Base-by-base conservation (phyloP, 2,888 invertebrate species). In the Spialia ferax region DNA sequence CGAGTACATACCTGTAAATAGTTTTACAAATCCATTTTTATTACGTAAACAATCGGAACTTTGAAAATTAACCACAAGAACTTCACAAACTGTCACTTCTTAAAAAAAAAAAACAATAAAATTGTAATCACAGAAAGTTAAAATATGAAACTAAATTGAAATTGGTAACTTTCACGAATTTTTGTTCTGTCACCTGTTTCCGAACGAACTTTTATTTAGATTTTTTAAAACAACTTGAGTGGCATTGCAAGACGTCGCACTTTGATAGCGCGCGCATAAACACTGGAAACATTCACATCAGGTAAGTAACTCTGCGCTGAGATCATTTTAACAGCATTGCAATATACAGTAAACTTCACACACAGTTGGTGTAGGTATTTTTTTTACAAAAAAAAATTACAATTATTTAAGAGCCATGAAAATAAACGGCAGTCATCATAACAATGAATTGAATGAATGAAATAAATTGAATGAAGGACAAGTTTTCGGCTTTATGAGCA, bases 191-290 rank as follows among this genome's bases (percentile, higher is more conserved):
- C 15, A 15, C 11, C 1, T 38, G 52, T 65, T 65, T 59, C 59
- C n/a, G 59, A 59, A 59, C 38, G 50, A 6, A 54, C 13, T 50
- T 8, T 23, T 52, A n/a, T n/a, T n/a, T n/a, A n/a, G n/a, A n/a
- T 6, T 32, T 32, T 32, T 32, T 32, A 8, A 32, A 82, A 75
- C 85, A 81, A 77, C 80, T 79, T 62, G 69, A n/a, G n/a, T n/a
- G n/a, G n/a, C n/a, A n/a, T n/a, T n/a, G 61, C 73, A 54, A 71
- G 67, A 82, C 90, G 91, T 84, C 84, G 76, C 81, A 78, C 87
- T 79, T 76, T 76, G 79, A 48, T 85, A 80, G 78, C 82, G 85
- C 82, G 84, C 86, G 77, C 79, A 77, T 80, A 80, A 77, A 75
- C 68, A 91, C 91, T 91, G 86, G 78, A 75, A 67, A 10, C 64